Evolutionary conservation across 64 coral and sea anemone genomes (phyloP).

Genomic region (Montipora capricornis): DNA sequence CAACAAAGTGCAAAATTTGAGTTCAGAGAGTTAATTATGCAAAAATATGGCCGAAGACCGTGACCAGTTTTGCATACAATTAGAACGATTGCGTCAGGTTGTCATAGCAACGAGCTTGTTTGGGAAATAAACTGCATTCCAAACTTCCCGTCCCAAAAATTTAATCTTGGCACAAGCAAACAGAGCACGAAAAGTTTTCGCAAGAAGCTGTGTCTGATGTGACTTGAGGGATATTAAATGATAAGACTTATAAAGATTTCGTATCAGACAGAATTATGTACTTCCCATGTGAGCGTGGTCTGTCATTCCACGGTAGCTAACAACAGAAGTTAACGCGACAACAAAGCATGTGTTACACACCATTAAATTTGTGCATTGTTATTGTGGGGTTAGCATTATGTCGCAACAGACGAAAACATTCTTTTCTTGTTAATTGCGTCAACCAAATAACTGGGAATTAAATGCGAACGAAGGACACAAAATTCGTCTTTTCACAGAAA

Average conservation of each 20-base stretch:
- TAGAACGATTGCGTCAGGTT: constrained; percentile 44
- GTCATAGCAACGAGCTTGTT: constrained; percentile 23
- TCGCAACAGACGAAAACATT: not conserved
- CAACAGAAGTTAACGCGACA: not conserved
- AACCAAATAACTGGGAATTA: not conserved
- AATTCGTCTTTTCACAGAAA: not conserved
- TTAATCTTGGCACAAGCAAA: constrained; percentile 27
- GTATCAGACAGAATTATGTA: not conserved
- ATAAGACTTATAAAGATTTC: not conserved
- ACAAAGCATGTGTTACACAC: constrained; percentile 43
- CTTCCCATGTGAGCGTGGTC: not conserved
- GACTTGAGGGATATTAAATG: not conserved
- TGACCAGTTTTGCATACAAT: not conserved
- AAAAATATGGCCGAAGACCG: constrained; percentile 6
- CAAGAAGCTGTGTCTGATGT: not conserved
- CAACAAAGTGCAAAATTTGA: not conserved
- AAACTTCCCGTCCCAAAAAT: constrained; percentile 19
- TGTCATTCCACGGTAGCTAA: constrained; percentile 24
- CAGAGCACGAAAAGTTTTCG: not conserved
- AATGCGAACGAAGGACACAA: not conserved
- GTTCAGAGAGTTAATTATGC: constrained; percentile 54
- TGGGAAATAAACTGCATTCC: constrained; percentile 44
- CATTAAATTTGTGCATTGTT: constrained; percentile 1
- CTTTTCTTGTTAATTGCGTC: constrained; percentile 14
- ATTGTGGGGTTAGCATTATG: not conserved